These are phyloP conservation scores for Amblyraja radiata DNA, from an alignment of 2,797 vertebrate genomes.

Conservation along the genomic window DNA sequence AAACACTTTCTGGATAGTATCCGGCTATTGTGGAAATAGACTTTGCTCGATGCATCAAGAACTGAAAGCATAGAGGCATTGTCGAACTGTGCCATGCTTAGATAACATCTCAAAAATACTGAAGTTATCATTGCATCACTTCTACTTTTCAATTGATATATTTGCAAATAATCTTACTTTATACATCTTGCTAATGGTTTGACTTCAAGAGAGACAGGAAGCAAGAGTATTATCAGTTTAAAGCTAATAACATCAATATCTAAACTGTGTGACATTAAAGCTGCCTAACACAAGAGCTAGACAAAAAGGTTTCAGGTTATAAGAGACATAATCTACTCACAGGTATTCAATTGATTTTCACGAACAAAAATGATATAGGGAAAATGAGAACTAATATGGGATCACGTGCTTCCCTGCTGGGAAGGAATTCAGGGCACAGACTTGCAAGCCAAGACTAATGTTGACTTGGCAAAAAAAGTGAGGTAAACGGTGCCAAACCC, in stretches of 20 bases:
- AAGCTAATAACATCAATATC: not conserved
- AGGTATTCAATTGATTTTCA: not conserved
- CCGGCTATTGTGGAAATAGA: not conserved
- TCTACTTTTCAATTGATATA: not conserved
- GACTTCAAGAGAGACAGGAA: not conserved
- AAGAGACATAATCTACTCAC: not conserved
- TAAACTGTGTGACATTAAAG: not conserved
- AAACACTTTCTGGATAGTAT: not conserved
- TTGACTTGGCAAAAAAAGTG: not conserved
- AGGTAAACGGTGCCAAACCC: not conserved
- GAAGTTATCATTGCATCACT: not conserved
- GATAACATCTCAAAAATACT: no score
- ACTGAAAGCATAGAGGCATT: not conserved
- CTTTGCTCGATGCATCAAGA: not conserved
- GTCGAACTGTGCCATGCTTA: not conserved
- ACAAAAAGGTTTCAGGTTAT: not conserved
- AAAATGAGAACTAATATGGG: not conserved
- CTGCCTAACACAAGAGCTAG: not conserved
- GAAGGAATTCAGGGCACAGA: not conserved
- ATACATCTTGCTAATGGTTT: not conserved
- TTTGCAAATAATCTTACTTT: not conserved
- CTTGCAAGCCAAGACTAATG: not conserved
- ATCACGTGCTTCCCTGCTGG: not conserved
- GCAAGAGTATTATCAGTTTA: not conserved
- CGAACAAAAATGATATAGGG: not conserved